Conservation (phyloP, 2,797 vertebrate genomes). For the Melanotaenia maccullochi region DNA sequence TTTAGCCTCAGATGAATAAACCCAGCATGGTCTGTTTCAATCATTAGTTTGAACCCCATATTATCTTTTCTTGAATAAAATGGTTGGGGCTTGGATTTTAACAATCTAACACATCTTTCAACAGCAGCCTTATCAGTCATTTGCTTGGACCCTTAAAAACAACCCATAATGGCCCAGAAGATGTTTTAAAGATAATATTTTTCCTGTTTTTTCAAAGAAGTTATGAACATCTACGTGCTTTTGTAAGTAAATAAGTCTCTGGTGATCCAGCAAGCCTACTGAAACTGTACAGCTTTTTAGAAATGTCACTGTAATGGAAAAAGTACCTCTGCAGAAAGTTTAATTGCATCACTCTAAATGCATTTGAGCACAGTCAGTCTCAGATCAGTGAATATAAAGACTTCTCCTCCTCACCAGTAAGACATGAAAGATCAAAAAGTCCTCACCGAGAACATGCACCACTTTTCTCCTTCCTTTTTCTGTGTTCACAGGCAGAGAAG, state of each 20-base stretch:
- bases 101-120: not conserved
- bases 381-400: not conserved
- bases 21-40: too few relatives aligned
- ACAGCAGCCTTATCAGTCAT: too few relatives aligned
- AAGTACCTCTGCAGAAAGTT: not conserved
- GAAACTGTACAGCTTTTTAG: not conserved
- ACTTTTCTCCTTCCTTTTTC: slow-evolving; percentile 88
- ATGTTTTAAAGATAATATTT: too few relatives aligned
- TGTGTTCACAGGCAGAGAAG: slow-evolving; percentile 55
- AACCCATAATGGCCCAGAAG: too few relatives aligned
- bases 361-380: not conserved
- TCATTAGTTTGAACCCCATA: not conserved
- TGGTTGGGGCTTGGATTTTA: not conserved
- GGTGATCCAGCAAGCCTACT: not conserved
- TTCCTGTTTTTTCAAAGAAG: too few relatives aligned
- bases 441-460: slow-evolving; percentile 92
- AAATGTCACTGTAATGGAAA: not conserved
- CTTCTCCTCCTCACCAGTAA: not conserved
- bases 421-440: not conserved
- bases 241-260: not conserved
- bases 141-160: too few relatives aligned
- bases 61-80: not conserved
- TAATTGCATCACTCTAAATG: not conserved
- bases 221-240: not conserved
- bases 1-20: too few relatives aligned